Base-by-base conservation (phyloP, 2,797 vertebrate species). In the Ptychobarbus kaznakovi region DNA sequence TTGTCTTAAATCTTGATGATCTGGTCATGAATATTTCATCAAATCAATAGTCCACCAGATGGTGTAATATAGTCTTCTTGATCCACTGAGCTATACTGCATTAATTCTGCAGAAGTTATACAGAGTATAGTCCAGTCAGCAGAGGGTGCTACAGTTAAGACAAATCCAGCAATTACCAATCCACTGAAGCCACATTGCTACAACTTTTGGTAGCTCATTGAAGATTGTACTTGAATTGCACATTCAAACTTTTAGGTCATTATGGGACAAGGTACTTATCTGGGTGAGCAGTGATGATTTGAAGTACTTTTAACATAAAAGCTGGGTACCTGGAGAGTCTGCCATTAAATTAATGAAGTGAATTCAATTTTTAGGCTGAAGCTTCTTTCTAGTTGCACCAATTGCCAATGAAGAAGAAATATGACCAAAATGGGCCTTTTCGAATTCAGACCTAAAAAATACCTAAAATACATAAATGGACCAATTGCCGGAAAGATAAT, bases 121-220 rank as follows among this genome's bases (percentile, higher is more conserved):
- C 38, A 65, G 35, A 35, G 4, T 40, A 28, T 38, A 22, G 63
- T 56, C 3, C 25, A 79, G 66, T 72, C 83, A 79, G 66, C 66
- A 84, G 83, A 84, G 49, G 83, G 75, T 61, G 75, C 83, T 79
- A 46, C 35, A 69, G 82, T 40, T 56, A 20, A 20, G 9, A 42
- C 75, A 77, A 76, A 35, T 3, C 51, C 61, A 77, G 13, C 35
- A 25, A n/a, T 42, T 42, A 3, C 6, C 6, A 22, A 32, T 66
- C 25, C 18, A 49, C 25, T 20, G 18, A 66, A 79, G 6, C 32
- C 63, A n/a, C 49, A 76, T 3, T n/a, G 32, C 32, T n/a, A n/a
- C 44, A 35, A 40, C 20, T 25, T 32, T 22, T 70, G 66, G 46
- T 15, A 70, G n/a, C 10, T 40, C 7, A 58, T 4, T 53, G 4